These are phyloP conservation scores for Sebastolobus alascanus DNA, from an alignment of 2,797 vertebrate genomes.

Conservation along the genomic window DNA sequence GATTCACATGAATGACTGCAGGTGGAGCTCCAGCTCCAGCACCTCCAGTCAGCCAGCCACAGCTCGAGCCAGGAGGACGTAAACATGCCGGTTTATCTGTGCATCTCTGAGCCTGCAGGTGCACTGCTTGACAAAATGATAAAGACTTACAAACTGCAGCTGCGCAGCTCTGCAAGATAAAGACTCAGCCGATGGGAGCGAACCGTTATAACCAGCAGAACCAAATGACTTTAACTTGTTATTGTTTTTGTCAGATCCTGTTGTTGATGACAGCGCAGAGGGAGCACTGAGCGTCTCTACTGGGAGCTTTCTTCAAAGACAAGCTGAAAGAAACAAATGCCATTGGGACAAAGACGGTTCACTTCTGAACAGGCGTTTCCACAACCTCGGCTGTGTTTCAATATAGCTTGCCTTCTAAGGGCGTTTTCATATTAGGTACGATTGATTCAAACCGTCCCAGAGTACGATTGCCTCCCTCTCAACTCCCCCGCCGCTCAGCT, in stretches of 20 bases:
- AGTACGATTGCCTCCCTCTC: not conserved
- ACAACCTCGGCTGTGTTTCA: not conserved
- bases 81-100: conserved; percentile 47
- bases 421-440: not conserved
- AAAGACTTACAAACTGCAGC: conserved; percentile 56
- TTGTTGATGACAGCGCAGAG: conserved; percentile 15
- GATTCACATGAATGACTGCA: conserved; percentile 16
- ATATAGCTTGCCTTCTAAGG: not conserved
- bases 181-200: conserved; percentile 7
- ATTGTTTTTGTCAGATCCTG: conserved; percentile 49
- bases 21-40: not conserved
- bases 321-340: conserved; percentile 18
- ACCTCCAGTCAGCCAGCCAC: conserved; percentile 19
- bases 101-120: conserved; percentile 32
- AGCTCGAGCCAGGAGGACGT: conserved; percentile 23
- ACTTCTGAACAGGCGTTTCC: not conserved
- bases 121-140: conserved; percentile 47
- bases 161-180: conserved; percentile 33
- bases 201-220: conserved; percentile 24
- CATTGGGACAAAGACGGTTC: not conserved
- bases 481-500: too few species aligned
- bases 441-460: not conserved
- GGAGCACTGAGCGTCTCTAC: not conserved
- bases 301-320: conserved; percentile 23
- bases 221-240: conserved; percentile 16